Base-by-base conservation (phyloP, 2,888 invertebrate species). In the Erpobdella octoculata region DNA sequence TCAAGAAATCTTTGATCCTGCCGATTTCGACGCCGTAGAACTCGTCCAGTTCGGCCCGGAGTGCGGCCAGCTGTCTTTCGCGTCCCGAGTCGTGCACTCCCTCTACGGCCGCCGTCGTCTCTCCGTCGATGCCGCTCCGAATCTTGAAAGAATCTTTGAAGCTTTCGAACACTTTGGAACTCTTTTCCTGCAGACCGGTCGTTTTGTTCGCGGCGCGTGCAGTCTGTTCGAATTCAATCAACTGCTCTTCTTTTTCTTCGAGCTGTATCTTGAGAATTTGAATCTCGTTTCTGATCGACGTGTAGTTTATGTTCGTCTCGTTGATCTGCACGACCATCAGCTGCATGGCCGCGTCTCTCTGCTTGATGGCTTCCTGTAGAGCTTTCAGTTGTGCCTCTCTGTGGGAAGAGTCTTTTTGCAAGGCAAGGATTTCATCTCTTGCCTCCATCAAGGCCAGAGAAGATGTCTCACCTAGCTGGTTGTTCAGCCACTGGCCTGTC, bases 391-490 rank as follows among this genome's bases (percentile, higher is more conserved):
- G 74, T 9, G 38, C 18, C 25, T 75, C 75, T 31, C 75, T 75
- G 21, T 71, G 59, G 12, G 38, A 37, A 69, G 53, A 72, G 53
- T 65, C 67, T 46, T 76, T 74, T 73, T 80, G 79, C 31, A 81
- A 78, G 35, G 75, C 74, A 18, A 79, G 72, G 33, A 81, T 78
- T 74, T 82, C 80, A 36, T 75, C 74, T 73, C 79, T 80, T 18
- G 81, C 81, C 41, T 78, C 77, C 53, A 78, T 75, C n/a, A 82
- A 74, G 8, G 81, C 79, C 64, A 77, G 74, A 4, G 78, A 74
- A 3, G 80, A 79, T 28, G 76, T 58, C 71, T 78, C 78, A 2
- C 76, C 75, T 35, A 75, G 73, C 72, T 80, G 80, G 28, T 75
- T 74, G 62, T 78, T 75, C 53, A 82, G 72, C 46, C 78, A 76